Conservation (phyloP, 2,113 vertebrate genomes). For the Thunnus thynnus region DNA sequence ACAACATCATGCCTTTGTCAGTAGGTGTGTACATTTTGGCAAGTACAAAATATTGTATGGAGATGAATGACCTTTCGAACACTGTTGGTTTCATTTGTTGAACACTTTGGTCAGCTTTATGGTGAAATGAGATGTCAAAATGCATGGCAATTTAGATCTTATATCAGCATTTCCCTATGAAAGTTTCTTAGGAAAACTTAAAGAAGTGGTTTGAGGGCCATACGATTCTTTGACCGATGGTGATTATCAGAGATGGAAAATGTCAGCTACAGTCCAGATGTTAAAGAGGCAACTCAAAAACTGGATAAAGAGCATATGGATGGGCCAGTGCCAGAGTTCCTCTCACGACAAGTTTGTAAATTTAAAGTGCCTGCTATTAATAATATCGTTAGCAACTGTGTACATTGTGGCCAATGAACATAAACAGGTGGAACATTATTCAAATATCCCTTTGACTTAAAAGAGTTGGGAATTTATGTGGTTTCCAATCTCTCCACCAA, state of each 20-base stretch:
- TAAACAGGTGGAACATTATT: too few species aligned
- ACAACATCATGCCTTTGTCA: constrained; percentile 6
- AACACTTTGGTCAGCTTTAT: constrained; percentile 10
- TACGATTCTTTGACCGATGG: neutral
- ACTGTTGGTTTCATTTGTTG: constrained; percentile 6
- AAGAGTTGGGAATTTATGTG: too few species aligned
- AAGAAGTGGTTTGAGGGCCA: neutral
- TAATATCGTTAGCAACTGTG: too few species aligned
- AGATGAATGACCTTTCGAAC: neutral
- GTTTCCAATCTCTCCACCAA: too few species aligned
- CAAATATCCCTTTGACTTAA: too few species aligned
- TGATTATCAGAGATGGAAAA: neutral
- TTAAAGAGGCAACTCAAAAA: neutral
- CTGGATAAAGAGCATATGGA: neutral
- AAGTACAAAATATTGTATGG: neutral
- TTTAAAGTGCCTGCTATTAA: neutral
- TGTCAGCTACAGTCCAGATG: neutral
- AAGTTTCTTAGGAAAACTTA: neutral
- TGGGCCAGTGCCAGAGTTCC: neutral
- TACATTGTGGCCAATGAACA: too few species aligned
- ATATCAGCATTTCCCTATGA: too few species aligned
- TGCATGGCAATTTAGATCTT: neutral
- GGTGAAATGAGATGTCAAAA: constrained; percentile 9
- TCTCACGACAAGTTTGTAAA: neutral
- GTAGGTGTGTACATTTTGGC: constrained; percentile 7